Base-by-base conservation (phyloP, 2,113 vertebrate genomes). In the Ariopsis seemanni region DNA sequence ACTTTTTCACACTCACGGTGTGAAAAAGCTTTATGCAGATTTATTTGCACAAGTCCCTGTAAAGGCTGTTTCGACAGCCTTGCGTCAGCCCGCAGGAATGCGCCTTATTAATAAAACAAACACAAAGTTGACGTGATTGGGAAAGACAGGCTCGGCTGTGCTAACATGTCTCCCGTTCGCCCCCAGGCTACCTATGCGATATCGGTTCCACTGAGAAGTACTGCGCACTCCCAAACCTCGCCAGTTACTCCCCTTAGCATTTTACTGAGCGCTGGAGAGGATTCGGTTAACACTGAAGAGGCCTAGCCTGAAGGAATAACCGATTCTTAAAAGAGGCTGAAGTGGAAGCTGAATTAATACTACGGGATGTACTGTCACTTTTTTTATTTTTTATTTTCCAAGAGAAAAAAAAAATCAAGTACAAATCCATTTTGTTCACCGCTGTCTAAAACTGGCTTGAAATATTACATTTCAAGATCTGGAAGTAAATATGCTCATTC, bases 11-110 rank as follows among this genome's bases (percentile, higher is more conserved):
- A 94, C 93, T 94, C 94, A 94, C 94, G 94, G 94, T 95, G 93
- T 91, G 93, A 91, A 94, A 94, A 91, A 92, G 93, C 92, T 94
- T 94, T 92, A 94, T 93, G 93, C 93, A 93, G 94, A 93, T 95
- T 94, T 95, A 95, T 95, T 94, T 94, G 91, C 90, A 94, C 92
- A 91, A 89, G 92, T 95, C 94, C 93, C 92, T 90, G 92, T 4
- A 93, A 94, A 93, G 93, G 93, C 93, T 93, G 93, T 95, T 96
- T 95, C 95, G 93, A 91, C 91, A 92, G 94, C 91, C 94, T 95
- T 95, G 95, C 95, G 93, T 95, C 95, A 95, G 94, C 95, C 94
- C 87, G 88, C 93, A 93, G 92, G 93, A 95, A 95, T 92, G 93
- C 92, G 90, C 91, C 94, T 95, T 95, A 95, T 95, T 96, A 95